Evolutionary conservation across 2,888 invertebrate genomes (phyloP), one percentile per base, ranked within the genome.

Genomic region (Xylota segnis): DNA sequence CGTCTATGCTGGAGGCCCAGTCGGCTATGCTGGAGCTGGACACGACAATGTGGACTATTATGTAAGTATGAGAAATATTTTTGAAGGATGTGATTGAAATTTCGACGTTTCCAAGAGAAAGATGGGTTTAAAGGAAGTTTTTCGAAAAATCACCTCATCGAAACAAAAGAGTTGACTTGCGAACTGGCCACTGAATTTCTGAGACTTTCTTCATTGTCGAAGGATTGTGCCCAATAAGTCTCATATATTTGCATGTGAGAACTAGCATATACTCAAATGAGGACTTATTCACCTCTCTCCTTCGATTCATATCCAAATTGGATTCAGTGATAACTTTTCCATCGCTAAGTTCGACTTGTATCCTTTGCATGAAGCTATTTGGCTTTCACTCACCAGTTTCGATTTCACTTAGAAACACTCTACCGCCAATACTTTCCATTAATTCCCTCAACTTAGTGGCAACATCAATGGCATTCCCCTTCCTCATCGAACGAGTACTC

Each of bases 21-120:
- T 87, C 14, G 84, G 89, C 63, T 89, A 83, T 59, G 84, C 89
- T 86, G 89, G 88, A 45, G 88, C 87, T 68, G 90, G 89, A 75
- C 89, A 89, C 77, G 90, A 88, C 47, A 90, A 91, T 87, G 89
- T 92, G 79, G 92, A 92, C 83, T 92, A 92, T 66, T 90, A 92
- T 88, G 92, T 92, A 90, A 92, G 92, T 90, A 78, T 72, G 1
- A 10, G 14, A 5, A 52, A 6, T 40, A 9, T 59, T 34, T 32
- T 16, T 58, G 4, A 7, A 16, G n/a, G 23, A 18, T 16, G 16
- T 9, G 9, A 14, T 16, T 0, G 9, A 0, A 10, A 27, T 23
- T 40, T 6, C 4, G 5, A 7, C 4, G 1, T 34, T 27, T 7
- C 0, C 2, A 2, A 12, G 1, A 6, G 7, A 29, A 10, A 29